These are phyloP conservation scores for Menidia beryllina DNA, from an alignment of 2,113 vertebrate genomes.

Conservation along the genomic window DNA sequence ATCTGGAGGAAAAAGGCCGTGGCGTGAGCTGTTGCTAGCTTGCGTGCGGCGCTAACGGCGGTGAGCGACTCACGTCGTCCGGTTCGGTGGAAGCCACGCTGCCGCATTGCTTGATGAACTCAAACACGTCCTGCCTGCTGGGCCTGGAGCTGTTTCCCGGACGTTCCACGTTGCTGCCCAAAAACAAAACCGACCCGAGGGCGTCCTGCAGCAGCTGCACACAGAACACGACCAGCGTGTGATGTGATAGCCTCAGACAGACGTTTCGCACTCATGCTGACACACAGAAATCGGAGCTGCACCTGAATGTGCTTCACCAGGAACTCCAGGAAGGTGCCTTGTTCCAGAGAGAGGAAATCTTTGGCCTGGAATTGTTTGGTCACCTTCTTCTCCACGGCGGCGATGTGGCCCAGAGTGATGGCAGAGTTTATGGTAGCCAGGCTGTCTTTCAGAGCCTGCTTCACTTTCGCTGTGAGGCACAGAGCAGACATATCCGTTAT, in stretches of 20 bases:
- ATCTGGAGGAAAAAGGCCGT: conserved; percentile 61
- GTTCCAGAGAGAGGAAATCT: conserved; percentile 76
- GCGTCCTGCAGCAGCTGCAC: conserved; percentile 80
- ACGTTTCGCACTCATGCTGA: neutral
- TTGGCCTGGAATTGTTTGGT: conserved; percentile 76
- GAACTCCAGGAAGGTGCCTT: conserved; percentile 83
- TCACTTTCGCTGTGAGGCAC: conserved; percentile 70
- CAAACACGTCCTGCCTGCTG: conserved; percentile 82
- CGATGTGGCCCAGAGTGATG: conserved; percentile 69
- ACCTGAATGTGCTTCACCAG: conserved; percentile 81
- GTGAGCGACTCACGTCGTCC: conserved; percentile 69
- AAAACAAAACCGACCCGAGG: conserved; percentile 68
- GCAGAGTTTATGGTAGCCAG: conserved; percentile 60
- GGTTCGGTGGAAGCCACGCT: conserved; percentile 50
- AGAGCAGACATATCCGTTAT: neutral
- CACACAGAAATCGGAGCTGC: neutral
- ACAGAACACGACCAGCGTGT: conserved; percentile 28
- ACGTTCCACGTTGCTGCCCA: conserved; percentile 47
- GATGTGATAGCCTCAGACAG: neutral
- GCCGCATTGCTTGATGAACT: conserved; percentile 85
- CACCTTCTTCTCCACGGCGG: conserved; percentile 77
- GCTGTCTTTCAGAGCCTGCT: conserved; percentile 73
- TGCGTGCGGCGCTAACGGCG: neutral
- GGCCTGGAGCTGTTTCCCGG: conserved; percentile 71
- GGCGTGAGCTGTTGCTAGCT: neutral